These are phyloP conservation scores for Conger conger DNA, from an alignment of 2,113 vertebrate species.

Conservation along the genomic window DNA sequence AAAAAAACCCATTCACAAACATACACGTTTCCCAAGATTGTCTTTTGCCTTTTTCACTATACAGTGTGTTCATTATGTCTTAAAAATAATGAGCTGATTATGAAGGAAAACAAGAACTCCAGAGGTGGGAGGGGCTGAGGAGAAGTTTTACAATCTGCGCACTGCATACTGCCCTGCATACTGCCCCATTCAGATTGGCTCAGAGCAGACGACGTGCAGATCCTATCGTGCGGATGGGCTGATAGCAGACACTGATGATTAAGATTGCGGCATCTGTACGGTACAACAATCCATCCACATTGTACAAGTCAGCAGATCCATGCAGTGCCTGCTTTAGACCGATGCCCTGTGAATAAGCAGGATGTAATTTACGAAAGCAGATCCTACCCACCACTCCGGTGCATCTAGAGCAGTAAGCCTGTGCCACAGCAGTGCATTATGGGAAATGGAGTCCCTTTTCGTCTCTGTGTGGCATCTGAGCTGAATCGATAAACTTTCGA, in stretches of 20 bases:
- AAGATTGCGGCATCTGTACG: neutral
- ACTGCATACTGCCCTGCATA: neutral
- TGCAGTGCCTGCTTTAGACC: neutral
- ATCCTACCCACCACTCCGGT: neutral
- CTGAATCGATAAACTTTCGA: neutral
- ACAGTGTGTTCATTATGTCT: conserved; percentile 6
- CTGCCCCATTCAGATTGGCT: neutral
- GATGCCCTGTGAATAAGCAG: neutral
- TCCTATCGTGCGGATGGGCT: neutral
- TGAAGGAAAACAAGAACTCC: neutral
- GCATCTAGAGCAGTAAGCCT: neutral
- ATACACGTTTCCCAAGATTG: conserved; percentile 29
- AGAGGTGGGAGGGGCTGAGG: neutral
- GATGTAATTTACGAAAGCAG: neutral
- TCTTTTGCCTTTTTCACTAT: conserved; percentile 37
- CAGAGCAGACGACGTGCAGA: neutral
- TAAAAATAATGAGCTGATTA: neutral
- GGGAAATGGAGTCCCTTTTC: conserved; percentile 5
- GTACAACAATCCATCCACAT: neutral
- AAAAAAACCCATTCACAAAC: neutral
- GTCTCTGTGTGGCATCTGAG: neutral
- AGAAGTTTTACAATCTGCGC: conserved; percentile 12
- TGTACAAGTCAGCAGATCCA: neutral
- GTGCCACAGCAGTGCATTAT: neutral
- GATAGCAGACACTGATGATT: neutral